Evolutionary conservation across 2,113 vertebrate species (phyloP).

Genomic region (Mellivora capensis): DNA sequence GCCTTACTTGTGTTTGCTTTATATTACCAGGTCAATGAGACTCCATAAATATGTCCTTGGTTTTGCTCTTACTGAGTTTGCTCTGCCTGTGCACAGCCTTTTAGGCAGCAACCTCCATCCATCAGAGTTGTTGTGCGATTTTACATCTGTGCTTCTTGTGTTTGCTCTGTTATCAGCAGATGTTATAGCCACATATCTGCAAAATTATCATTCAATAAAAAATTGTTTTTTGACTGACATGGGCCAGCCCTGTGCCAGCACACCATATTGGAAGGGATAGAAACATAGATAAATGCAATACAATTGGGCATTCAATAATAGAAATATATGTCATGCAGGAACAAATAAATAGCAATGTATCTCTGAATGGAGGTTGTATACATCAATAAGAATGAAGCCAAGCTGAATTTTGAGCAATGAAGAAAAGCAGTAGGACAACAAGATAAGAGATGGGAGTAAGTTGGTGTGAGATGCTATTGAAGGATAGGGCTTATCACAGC

Average conservation of each 20-base stretch:
- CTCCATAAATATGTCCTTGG: neutral
- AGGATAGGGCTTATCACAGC: neutral
- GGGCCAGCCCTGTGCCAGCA: fast-evolving
- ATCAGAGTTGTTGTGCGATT: neutral
- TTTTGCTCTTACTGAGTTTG: neutral
- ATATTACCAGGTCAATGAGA: neutral
- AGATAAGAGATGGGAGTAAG: neutral
- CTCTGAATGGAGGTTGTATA: neutral
- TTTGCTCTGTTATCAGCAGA: neutral
- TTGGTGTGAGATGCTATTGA: neutral
- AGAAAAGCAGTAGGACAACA: neutral
- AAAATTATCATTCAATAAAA: neutral
- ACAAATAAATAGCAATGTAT: neutral
- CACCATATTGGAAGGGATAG: neutral
- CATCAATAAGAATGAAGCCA: neutral
- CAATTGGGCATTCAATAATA: neutral
- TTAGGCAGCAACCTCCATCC: neutral
- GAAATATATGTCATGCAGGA: neutral
- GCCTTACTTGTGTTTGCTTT: neutral
- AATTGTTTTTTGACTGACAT: neutral
- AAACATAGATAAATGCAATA: neutral
- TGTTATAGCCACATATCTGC: neutral
- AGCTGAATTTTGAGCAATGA: neutral
- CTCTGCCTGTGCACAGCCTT: fast-evolving
- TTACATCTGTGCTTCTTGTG: neutral